Evolutionary conservation across 2,113 vertebrate species (phyloP).

Genomic region (Hemiscyllium ocellatum): DNA sequence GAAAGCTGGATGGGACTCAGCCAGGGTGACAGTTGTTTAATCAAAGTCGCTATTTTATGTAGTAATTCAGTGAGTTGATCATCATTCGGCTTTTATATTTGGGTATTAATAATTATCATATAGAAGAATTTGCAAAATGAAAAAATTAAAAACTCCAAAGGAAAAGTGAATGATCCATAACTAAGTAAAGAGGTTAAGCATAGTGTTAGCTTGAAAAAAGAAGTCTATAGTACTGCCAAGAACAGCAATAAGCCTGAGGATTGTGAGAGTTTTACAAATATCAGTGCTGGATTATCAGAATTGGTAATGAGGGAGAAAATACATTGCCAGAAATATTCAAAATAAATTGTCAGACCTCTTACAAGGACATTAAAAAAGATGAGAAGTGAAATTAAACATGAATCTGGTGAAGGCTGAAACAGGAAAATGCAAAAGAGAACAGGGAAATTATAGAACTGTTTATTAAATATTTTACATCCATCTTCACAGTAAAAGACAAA

Average conservation of each 20-base stretch:
- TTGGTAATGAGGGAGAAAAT: neutral
- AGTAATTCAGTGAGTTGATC: neutral
- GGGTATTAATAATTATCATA: no score
- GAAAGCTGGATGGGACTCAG: neutral
- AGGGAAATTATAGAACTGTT: neutral
- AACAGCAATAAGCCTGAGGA: neutral
- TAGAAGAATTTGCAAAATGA: neutral
- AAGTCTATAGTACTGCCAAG: neutral
- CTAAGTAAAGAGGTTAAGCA: neutral
- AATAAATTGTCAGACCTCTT: neutral
- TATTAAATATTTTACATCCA: neutral
- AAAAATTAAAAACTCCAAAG: neutral
- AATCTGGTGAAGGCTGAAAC: neutral
- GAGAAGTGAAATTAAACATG: neutral
- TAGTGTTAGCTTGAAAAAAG: neutral
- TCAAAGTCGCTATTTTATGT: neutral
- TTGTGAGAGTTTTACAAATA: neutral
- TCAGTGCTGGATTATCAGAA: neutral
- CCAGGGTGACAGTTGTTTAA: neutral
- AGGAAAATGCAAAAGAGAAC: neutral
- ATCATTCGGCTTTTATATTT: no score
- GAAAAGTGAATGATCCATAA: no score
- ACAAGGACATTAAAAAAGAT: neutral
- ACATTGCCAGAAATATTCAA: neutral
- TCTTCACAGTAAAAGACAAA: no score